Evolutionary conservation across 2,888 invertebrate genomes (phyloP), one percentile per base, ranked within the genome.

Genomic region (Hypomecis atomaria): DNA sequence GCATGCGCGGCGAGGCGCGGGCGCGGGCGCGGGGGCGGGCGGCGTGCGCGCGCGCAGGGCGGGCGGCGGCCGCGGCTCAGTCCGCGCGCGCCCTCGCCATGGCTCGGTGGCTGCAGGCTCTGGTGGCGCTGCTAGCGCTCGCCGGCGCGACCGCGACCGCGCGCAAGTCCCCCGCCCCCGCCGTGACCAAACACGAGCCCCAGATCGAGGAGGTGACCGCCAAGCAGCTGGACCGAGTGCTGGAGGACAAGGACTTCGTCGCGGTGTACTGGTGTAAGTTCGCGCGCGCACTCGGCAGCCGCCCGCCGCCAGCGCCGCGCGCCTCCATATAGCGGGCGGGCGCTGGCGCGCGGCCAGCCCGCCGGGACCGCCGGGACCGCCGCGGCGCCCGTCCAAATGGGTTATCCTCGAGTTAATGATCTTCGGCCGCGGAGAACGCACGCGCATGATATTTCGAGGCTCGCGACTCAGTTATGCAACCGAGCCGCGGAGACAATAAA

Each of bases 241-340:
- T 98, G 88, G 95, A 96, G 90, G 97, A 97, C 81, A 97, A 97
- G 95, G 97, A 97, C 94, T 97, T 96, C 94, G 97, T 98, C 89
- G 98, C 98, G 88, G 98, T 98, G 93, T 98, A 96, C 94, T 98
- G 98, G 97, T 98, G 98, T 98, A 96, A 98, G 98, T 97, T 94
- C 70, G 60, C 70, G 75, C 71, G 65, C 71, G 73, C 62, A 62
- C 56, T 72, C 74, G 77, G 73, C 71, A 71, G 71, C 78, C 71
- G 75, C 73, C 77, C 72, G 74, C 62, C 68, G 71, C 74, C 76
- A 74, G 79, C 78, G 79, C 79, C 78, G 79, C 75, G 81, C 79
- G 80, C 76, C 83, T 79, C 74, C 80, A 81, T 79, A 82, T 85
- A 80, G 81, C 80, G 81, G 71, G 75, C 73, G 74, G 73, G 75